Base-by-base conservation (phyloP, 2,888 invertebrate genomes). In the Alentia gelatinosa region DNA sequence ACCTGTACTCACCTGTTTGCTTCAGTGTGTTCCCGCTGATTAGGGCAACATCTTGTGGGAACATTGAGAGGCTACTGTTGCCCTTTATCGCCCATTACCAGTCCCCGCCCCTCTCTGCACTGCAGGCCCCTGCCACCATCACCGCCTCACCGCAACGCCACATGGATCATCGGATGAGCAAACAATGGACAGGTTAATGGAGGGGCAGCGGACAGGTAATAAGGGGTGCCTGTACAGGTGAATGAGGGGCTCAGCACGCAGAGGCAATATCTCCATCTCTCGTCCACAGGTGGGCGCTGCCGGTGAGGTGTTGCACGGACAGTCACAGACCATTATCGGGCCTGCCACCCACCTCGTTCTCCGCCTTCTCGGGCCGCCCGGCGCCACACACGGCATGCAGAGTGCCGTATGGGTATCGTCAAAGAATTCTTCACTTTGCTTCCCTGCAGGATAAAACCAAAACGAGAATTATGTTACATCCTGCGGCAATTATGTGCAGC, bases 31-130 rank as follows among this genome's bases (percentile, higher is more conserved):
- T 74, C 15, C n/a, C 30, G 74, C 30, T 74, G 30, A 74, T 74
- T 74, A 26, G 4, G 26, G 30, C 26, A 33, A 74, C 74, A 74
- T 74, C 74, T 74, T 74, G 74, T 74, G 74, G 74, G 74, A 33
- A 74, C 74, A 74, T 74, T 37, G 37, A 35, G 33, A 0, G n/a
- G 79, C 37, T 79, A 37, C 79, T 37, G 79, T 79, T 79, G 23
- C 79, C 79, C 39, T 79, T 79, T 79, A 79, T 79, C 79, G 79
- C 79, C 79, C 79, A 79, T 79, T 79, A 35, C 79, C 79, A 79
- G 39, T 74, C 74, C 33, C 19, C 74, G 74, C 74, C 74, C 74
- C 4, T 33, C 3, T 26, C 30, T 4, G 7, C n/a, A 68, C 68
- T n/a, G n/a, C 68, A n/a, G 26, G 7, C 7, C 19, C 30, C 26